These are phyloP conservation scores for Cepaea hortensis DNA, from an alignment of 2,888 invertebrate species.

Conservation along the genomic window DNA sequence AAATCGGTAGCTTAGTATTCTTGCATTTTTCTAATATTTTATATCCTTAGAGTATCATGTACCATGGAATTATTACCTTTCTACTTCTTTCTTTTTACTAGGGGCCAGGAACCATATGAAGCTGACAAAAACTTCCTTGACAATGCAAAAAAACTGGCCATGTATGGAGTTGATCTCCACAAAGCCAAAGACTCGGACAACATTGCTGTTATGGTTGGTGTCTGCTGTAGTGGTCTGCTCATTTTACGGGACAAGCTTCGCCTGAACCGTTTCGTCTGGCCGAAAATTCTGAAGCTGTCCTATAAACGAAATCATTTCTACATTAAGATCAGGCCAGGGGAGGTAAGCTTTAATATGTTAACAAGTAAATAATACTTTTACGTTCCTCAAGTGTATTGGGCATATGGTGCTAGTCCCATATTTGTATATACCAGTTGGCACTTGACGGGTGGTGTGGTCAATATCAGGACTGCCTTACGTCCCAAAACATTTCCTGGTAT, in stretches of 20 bases:
- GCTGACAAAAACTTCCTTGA: constrained; percentile 98
- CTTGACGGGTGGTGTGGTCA: no score
- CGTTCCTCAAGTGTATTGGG: no score
- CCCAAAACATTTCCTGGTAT: no score
- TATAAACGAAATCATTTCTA: constrained; percentile 98
- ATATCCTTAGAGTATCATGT: no score
- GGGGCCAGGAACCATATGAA: constrained; percentile 97
- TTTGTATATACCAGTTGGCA: no score
- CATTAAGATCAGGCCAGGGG: constrained; percentile 98
- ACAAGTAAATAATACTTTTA: neutral
- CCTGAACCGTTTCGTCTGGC: constrained; percentile 99
- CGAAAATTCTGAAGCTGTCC: constrained; percentile 98
- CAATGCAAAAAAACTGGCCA: constrained; percentile 98
- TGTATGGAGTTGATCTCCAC: constrained; percentile 99
- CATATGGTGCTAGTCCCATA: no score
- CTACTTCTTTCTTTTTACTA: constrained; percentile 74
- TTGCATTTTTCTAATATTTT: no score
- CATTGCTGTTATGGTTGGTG: constrained; percentile 95
- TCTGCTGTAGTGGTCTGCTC: constrained; percentile 96
- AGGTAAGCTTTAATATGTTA: constrained; percentile 76
- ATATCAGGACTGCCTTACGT: no score
- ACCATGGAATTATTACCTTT: no score
- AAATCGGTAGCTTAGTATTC: no score
- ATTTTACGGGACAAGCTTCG: constrained; percentile 95
- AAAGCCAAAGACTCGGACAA: constrained; percentile 95